Evolutionary conservation across 2,888 invertebrate species (phyloP).

Genomic region (Trisateles emortualis): DNA sequence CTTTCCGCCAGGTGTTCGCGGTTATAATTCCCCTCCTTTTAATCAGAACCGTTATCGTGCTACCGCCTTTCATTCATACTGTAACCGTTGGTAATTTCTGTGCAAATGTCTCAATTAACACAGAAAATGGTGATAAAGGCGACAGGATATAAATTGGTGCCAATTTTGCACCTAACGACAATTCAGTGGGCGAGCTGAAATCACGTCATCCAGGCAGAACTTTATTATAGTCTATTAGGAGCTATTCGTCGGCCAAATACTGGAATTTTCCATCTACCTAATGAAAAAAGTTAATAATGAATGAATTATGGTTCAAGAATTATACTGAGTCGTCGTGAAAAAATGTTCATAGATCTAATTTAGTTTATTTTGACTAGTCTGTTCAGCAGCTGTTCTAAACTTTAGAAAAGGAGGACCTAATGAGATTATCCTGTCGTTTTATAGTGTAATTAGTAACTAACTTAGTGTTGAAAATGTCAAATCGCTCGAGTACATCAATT

Average conservation of each 20-base stretch:
- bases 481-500: too few species aligned
- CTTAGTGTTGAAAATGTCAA: too few species aligned
- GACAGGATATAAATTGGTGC: conserved; percentile 71
- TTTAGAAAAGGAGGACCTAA: too few species aligned
- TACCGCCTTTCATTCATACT: conserved; percentile 52
- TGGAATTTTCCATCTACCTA: conserved; percentile 24
- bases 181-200: conserved; percentile 63
- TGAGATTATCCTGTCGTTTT: too few species aligned
- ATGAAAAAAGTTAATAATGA: conserved; percentile 34
- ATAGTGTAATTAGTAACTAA: too few species aligned
- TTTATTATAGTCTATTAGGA: conserved; percentile 55
- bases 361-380: too few species aligned
- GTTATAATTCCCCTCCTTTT: conserved; percentile 46
- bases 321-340: conserved; percentile 25
- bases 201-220: conserved; percentile 42
- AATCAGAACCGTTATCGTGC: conserved; percentile 44
- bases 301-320: conserved; percentile 33
- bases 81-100: conserved; percentile 64
- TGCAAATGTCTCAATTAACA: conserved; percentile 81
- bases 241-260: conserved; percentile 48
- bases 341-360: conserved; percentile 9
- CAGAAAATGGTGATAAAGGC: conserved; percentile 72
- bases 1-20: conserved; percentile 29
- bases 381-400: too few species aligned
- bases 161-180: conserved; percentile 69